Evolutionary conservation across 2,113 vertebrate species (phyloP), one percentile per base, ranked within the genome.

Genomic region (Sigmodon hispidus): DNA sequence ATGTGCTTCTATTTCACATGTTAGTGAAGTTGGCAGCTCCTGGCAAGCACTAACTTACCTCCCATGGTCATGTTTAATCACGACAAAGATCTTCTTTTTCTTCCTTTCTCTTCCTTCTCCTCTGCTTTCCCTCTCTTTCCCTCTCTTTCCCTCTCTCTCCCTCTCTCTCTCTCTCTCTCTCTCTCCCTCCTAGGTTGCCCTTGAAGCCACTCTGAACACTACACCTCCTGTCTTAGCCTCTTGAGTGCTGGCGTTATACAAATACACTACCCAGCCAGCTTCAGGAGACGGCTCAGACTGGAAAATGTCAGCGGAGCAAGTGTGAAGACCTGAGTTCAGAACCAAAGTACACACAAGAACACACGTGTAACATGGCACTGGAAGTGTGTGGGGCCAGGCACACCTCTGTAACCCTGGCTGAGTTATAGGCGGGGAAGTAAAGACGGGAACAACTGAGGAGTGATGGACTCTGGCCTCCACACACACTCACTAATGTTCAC

Each of bases 1-100:
- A 81, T 87, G 69, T 48, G 57, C 40, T 83, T 84, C 45, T 73
- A 26, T 96, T 91, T 96, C 83, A 80, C 45, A 93, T 81, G 52
- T 81, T 45, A 86, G 22, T 67, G 24, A 87, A 94, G 90, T 76
- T 84, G 65, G 77, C n/a, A 93, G 13, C 48, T 93, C 26, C 55
- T 73, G 48, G 34, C 13, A 90, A 73, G 34, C 72, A 83, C 2
- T 80, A 34, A 40, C 63, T 61, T n/a, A 83, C 36, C 95, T 12
- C 89, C 7, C 57, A 61, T 84, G 45, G 61, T 95, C 29, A 63
- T 61, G 73, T 43, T 91, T 93, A 93, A 77, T 93, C 55, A 80
- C 59, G 34, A 52, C 34, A 69, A 77, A 83, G 13, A 5, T 8
- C 63, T 5, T 67, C 16, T 48, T 31, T 86, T 36, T 5, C 63